Base-by-base conservation (phyloP, 2,113 vertebrate genomes). In the Microtus richardsoni region DNA sequence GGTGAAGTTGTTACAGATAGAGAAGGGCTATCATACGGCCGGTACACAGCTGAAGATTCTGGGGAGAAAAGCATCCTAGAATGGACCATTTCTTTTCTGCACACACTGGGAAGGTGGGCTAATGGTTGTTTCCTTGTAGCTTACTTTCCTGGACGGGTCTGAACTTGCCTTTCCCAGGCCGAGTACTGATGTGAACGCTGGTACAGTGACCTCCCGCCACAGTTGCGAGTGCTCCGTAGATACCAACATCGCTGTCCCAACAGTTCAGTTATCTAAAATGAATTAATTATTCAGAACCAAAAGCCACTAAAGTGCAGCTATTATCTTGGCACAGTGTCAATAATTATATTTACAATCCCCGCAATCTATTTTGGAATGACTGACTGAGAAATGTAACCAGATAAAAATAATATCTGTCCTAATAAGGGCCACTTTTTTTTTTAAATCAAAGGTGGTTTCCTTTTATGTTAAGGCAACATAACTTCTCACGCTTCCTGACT, bases 381-480 rank as follows among this genome's bases (percentile, higher is more conserved):
- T 90, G 44, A 44, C 84, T 93, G 26, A 89, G 82, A 97, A 96
- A 70, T 92, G 10, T 94, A 92, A 92, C 95, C 58, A 88, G 24
- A 93, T 88, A 97, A 96, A 94, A 97, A 92, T 75, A 95, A 78
- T 88, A 95, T 93, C 82, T 94, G 47, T 62, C 73, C 62, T 95
- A 95, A 94, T 74, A 97, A 93, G 88, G 88, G 28, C 78, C 60
- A 86, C 74, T 91, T 97, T 75, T 90, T 93, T 54, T 58, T 52
- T 52, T 14, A 19, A 19, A 96, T 92, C 82, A 93, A 97, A 97
- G 89, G 93, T 96, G 90, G 95, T 97, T 97, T 97, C 83, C 91
- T 97, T 96, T 96, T 75, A 98, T 98, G 97, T 97, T 97, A 98
- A 96, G 88, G 92, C 82, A 94, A 95, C 79, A 95, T 96, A 97